Evolutionary conservation across 1,140 invertebrate species (phyloP), one percentile per base, ranked within the genome.

Genomic region (Phymorhynchus buccinoides): DNA sequence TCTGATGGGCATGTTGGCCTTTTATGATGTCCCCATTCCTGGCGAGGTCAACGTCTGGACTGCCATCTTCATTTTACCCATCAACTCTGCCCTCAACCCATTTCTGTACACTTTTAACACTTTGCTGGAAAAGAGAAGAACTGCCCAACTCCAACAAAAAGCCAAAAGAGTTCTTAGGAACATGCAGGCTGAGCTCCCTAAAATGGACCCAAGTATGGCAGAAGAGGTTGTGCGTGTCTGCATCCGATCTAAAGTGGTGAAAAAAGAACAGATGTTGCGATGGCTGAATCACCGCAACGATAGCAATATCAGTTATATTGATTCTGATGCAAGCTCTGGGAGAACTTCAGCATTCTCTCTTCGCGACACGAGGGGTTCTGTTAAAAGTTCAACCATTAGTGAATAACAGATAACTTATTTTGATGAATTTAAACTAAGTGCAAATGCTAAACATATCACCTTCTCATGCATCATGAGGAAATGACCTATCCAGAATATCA

Each of bases 71-170:
- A 83, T 88, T 44, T 44, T 88, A 22, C 87, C 89, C 1, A 71
- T 86, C 3, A 89, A 89, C 37, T 87, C 87, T 1, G 88, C 89
- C 16, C 52, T 89, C 14, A 89, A 89, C 30, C 89, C 89, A 0
- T 85, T 89, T 32, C 77, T 89, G 4, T 89, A 89, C 68, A 88
- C 89, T 1, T 52, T 62, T 1, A 84, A 84, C 73, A n/a, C 71
- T 14, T 41, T 84, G 3, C 32, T 78, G 42, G 30, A 77, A 37
- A 66, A 30, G 22, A 48, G 44, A 48, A 48, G 44, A 48, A 48
- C 44, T 48, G 44, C 44, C 6, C 44, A 48, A 48, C 44, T 48
- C 7, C 44, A 48, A 18, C 44, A 48, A 48, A 48, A 27, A 66
- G n/a, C 62, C 62, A 66, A 4, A 27, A 66, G 22, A 27, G n/a